Conservation (phyloP, 2,113 vertebrate species). For the Alligator sinensis region DNA sequence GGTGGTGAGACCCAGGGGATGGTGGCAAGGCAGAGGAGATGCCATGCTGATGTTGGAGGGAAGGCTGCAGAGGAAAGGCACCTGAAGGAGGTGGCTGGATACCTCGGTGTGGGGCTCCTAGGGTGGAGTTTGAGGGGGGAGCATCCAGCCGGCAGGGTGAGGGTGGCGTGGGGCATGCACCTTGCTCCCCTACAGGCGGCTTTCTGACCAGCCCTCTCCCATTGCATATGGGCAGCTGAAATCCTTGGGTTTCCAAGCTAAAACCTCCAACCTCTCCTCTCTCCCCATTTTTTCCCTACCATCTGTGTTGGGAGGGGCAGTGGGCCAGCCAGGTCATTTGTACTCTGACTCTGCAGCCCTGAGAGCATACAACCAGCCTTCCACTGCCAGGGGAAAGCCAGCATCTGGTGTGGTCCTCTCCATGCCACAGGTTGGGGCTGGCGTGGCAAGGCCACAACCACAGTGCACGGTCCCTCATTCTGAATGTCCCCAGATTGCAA, state of each 20-base stretch:
- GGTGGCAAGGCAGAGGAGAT: neutral
- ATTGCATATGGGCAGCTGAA: neutral
- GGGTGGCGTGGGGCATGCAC: accelerated
- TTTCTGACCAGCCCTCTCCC: neutral
- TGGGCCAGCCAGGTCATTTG: neutral
- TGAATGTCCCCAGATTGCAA: no score
- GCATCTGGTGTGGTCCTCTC: neutral
- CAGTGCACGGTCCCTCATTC: neutral
- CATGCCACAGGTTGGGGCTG: neutral
- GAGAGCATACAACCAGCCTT: neutral
- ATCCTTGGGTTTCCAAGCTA: neutral
- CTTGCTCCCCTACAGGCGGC: neutral
- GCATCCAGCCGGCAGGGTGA: neutral
- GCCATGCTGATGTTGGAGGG: neutral
- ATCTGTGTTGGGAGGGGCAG: neutral
- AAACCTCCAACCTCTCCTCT: neutral
- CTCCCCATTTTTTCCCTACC: neutral
- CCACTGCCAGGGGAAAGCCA: neutral
- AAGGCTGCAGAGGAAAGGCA: neutral
- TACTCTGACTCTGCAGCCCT: neutral
- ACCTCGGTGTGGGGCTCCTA: neutral
- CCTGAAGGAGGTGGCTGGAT: neutral
- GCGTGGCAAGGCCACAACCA: neutral
- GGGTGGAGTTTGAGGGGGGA: neutral
- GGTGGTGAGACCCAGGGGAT: no score